Conservation (phyloP, 2,113 vertebrate species). For the Oncorhynchus nerka region DNA sequence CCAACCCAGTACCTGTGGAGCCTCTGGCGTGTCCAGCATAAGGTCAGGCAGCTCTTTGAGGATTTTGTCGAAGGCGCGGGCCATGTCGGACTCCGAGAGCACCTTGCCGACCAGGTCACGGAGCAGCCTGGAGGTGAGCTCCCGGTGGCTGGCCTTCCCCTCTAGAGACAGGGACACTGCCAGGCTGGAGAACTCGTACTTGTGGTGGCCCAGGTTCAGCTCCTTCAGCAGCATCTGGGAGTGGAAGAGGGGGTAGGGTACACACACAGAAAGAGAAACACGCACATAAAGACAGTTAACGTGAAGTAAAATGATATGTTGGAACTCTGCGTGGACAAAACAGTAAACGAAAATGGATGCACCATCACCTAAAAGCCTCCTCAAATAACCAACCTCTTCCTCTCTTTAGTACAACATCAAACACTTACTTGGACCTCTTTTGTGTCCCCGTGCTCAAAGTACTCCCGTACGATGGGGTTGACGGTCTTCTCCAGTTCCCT, state of each 20-base stretch:
- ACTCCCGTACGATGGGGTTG: constrained; percentile 85
- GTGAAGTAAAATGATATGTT: neutral
- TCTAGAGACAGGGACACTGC: constrained; percentile 83
- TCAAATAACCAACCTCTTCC: neutral
- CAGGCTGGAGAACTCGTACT: constrained; percentile 77
- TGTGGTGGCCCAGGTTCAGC: constrained; percentile 78
- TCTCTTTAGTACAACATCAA: neutral
- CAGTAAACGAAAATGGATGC: neutral
- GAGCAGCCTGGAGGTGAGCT: constrained; percentile 84
- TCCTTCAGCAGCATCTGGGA: constrained; percentile 79
- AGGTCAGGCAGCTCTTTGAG: constrained; percentile 83
- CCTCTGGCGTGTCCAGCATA: constrained; percentile 85
- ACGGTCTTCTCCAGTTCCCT: constrained; percentile 80
- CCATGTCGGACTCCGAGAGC: constrained; percentile 75
- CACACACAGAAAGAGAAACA: constrained; percentile 6
- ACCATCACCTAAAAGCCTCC: too few relatives aligned
- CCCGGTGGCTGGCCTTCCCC: constrained; percentile 85
- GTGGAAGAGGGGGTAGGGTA: neutral
- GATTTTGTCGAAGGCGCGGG: constrained; percentile 78
- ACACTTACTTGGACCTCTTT: constrained; percentile 79
- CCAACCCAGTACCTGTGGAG: constrained; percentile 75
- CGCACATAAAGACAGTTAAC: neutral
- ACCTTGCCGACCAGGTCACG: constrained; percentile 77
- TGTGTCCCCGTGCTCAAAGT: constrained; percentile 87
- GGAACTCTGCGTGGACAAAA: neutral